phyloP scores from a whole-genome alignment of 2,797 vertebrate species.

The Rachycentron canadum region DNA sequence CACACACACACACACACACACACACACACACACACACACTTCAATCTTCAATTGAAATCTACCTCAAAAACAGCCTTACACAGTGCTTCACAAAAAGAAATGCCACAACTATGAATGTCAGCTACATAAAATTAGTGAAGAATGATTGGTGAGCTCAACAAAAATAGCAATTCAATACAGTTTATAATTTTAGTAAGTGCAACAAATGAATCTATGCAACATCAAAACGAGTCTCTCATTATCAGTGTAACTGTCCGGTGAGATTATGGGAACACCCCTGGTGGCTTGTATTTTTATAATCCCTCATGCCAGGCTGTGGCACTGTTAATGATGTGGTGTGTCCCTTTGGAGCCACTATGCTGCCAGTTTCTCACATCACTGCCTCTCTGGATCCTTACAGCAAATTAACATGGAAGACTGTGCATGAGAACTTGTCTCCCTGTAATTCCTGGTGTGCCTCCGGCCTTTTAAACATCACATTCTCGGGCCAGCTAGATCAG shows the following conservation, averaged over 20 bases:
- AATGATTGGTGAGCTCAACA: neutral
- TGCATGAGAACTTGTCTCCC: slow-evolving; percentile 72
- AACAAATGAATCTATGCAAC: slow-evolving; percentile 13
- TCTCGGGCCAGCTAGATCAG: slow-evolving; percentile 79
- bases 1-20: too few relatives aligned
- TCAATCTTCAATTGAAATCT: neutral
- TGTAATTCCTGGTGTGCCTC: slow-evolving; percentile 74
- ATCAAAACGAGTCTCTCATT: slow-evolving; percentile 53
- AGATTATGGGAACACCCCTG: slow-evolving; percentile 45
- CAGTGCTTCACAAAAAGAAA: neutral
- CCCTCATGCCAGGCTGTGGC: slow-evolving; percentile 38
- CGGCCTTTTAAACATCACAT: slow-evolving; percentile 77
- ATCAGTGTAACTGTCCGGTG: slow-evolving; percentile 17
- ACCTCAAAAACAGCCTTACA: neutral
- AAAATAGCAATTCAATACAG: neutral
- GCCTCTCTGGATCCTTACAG: slow-evolving; percentile 61
- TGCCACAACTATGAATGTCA: neutral
- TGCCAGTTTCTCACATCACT: slow-evolving; percentile 70
- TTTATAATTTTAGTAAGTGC: neutral
- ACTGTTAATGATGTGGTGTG: slow-evolving; percentile 59
- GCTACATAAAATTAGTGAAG: neutral
- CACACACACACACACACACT: too few relatives aligned
- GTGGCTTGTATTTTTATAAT: slow-evolving; percentile 52
- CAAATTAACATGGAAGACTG: slow-evolving; percentile 70
- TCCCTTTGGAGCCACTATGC: slow-evolving; percentile 40